Conservation (phyloP, 2,888 invertebrate genomes). For the Epistrophe grossulariae region DNA sequence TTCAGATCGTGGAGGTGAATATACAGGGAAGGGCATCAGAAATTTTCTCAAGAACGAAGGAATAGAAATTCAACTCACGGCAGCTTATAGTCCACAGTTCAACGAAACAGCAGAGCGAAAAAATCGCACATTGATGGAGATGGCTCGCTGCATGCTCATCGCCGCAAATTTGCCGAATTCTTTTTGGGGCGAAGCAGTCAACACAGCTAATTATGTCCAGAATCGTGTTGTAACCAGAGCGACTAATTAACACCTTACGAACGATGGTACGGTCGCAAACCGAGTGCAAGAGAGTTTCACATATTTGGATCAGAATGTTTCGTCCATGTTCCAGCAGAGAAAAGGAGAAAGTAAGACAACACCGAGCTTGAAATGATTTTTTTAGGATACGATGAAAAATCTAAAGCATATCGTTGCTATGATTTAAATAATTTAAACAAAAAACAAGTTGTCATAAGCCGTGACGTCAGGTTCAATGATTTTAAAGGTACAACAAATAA, state of each 20-base stretch:
- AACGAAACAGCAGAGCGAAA: constrained; percentile 15
- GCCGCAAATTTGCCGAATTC: constrained; percentile 2
- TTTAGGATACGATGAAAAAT: constrained; percentile 11
- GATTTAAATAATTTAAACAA: not conserved
- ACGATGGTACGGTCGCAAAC: not conserved
- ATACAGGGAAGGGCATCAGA: not conserved
- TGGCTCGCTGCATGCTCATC: constrained; percentile 18
- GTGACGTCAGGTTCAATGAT: not conserved
- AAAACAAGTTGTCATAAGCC: constrained; percentile 8
- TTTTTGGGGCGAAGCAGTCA: constrained; percentile 26
- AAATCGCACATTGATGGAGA: constrained; percentile 16
- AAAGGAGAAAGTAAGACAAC: not conserved
- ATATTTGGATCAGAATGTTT: constrained; percentile 25
- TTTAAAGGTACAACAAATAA: not conserved
- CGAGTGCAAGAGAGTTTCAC: constrained; percentile 1
- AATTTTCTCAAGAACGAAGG: not conserved
- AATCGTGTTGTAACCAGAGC: constrained; percentile 6
- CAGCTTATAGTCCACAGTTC: not conserved
- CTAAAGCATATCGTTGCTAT: constrained; percentile 19
- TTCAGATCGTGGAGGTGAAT: constrained; percentile 8
- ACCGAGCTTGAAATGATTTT: constrained; percentile 17
- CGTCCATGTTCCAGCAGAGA: not conserved
- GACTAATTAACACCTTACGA: constrained; percentile 3
- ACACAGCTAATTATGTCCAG: constrained; percentile 8
- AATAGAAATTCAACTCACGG: constrained; percentile 5